Conservation (phyloP, 2,113 vertebrate genomes). For the Accipiter virgatus region DNA sequence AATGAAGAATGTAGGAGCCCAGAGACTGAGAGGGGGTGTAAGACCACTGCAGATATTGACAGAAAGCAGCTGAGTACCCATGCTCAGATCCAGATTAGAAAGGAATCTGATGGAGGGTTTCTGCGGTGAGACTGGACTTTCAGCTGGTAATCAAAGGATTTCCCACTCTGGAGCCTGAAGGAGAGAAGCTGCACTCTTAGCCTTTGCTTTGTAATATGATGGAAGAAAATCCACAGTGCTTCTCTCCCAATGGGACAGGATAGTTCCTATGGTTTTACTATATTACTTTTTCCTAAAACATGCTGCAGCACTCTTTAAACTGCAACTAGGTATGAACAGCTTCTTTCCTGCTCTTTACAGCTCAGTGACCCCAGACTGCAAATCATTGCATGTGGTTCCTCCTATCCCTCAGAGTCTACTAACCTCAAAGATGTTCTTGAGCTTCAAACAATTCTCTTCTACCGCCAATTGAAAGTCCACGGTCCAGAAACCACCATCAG, state of each 20-base stretch:
- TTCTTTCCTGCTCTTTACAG: background rate
- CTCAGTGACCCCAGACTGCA: background rate
- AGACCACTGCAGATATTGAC: background rate
- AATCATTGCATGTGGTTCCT: background rate
- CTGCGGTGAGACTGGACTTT: background rate
- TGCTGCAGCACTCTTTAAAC: background rate
- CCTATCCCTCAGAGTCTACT: background rate
- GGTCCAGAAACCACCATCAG: background rate
- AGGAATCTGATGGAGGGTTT: background rate
- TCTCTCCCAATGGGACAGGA: background rate
- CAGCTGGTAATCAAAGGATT: background rate
- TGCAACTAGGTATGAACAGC: background rate
- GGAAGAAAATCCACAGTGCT: background rate
- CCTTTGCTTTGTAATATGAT: background rate
- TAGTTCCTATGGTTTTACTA: background rate
- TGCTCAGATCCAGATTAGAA: background rate
- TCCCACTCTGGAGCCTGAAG: background rate
- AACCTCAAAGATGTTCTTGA: background rate
- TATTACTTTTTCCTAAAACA: background rate
- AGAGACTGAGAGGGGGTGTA: background rate
- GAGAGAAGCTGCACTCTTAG: background rate
- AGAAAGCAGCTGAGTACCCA: background rate
- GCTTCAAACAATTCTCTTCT: background rate
- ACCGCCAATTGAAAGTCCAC: accelerated
- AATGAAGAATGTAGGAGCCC: background rate